Evolutionary conservation across 2,888 invertebrate genomes (phyloP).

Genomic region (Cephus nigrinus): DNA sequence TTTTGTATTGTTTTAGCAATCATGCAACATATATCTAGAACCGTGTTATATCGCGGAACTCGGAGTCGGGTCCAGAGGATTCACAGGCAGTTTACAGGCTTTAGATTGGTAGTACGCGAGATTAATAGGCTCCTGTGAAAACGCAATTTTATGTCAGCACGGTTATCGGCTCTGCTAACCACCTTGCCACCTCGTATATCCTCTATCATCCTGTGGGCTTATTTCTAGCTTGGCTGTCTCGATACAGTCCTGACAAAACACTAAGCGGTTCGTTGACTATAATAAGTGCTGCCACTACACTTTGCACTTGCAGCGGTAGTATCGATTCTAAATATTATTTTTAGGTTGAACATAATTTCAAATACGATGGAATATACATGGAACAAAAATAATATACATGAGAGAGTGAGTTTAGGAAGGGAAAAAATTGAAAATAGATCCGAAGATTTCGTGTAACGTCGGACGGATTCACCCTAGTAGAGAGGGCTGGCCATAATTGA

Average conservation of each 20-base stretch:
- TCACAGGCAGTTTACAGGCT: background rate
- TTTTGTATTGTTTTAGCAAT: background rate
- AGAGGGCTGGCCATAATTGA: background rate
- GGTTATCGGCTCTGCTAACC: slow-evolving; percentile 13
- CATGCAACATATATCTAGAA: background rate
- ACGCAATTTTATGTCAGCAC: slow-evolving; percentile 19
- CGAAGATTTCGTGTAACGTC: background rate
- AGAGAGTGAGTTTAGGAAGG: background rate
- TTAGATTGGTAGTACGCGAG: slow-evolving; percentile 10
- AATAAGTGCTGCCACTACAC: background rate
- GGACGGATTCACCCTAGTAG: background rate
- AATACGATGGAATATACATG: background rate
- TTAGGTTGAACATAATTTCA: background rate
- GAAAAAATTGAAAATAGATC: background rate
- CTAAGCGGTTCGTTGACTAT: background rate
- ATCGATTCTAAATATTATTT: background rate
- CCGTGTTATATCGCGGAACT: too few relatives aligned
- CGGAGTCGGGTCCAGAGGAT: background rate
- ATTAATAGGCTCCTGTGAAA: slow-evolving; percentile 21
- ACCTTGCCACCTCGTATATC: background rate
- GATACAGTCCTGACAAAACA: background rate
- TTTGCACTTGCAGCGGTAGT: background rate
- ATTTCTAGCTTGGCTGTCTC: background rate
- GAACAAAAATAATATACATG: background rate
- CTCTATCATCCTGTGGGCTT: background rate